Conservation (phyloP, 2,113 vertebrate genomes). For the Istiophorus platypterus region DNA sequence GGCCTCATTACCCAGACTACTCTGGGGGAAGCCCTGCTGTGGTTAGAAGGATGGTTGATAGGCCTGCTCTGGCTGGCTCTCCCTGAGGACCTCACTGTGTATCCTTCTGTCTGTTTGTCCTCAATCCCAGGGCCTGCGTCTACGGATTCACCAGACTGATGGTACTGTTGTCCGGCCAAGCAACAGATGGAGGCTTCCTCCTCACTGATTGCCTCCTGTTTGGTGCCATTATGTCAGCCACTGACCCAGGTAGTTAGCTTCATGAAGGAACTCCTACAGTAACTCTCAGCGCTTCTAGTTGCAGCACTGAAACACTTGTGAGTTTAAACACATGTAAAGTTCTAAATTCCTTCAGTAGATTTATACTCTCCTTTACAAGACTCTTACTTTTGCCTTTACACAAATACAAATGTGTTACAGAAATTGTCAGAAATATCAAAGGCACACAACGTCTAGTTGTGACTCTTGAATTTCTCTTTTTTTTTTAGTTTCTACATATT, state of each 20-base stretch:
- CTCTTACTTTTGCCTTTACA: neutral
- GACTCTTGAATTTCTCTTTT: neutral
- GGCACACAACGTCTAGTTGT: neutral
- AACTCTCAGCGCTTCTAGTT: neutral
- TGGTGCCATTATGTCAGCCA: conserved; percentile 90
- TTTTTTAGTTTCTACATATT: neutral
- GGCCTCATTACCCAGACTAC: conserved; percentile 68
- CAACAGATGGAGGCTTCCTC: conserved; percentile 85
- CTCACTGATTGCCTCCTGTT: conserved; percentile 91
- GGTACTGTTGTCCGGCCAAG: conserved; percentile 77
- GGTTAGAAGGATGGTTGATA: conserved; percentile 62
- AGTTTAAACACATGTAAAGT: conserved; percentile 12
- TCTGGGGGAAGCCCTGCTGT: conserved; percentile 63
- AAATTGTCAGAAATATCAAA: neutral
- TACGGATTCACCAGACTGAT: conserved; percentile 89
- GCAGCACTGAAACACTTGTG: neutral
- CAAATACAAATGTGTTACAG: conserved; percentile 21
- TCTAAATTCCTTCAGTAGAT: neutral
- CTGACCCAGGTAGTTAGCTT: conserved; percentile 88
- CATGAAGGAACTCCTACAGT: neutral
- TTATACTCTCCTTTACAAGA: neutral
- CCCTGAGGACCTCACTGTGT: conserved; percentile 62
- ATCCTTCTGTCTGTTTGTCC: conserved; percentile 69
- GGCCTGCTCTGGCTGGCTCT: conserved; percentile 34
- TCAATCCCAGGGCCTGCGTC: conserved; percentile 84